Percentiles rank a stretch among this genome's conserved stretches.
phyloP scores from a whole-genome alignment of 2,888 invertebrate genomes.

The Unio delphinus region DNA sequence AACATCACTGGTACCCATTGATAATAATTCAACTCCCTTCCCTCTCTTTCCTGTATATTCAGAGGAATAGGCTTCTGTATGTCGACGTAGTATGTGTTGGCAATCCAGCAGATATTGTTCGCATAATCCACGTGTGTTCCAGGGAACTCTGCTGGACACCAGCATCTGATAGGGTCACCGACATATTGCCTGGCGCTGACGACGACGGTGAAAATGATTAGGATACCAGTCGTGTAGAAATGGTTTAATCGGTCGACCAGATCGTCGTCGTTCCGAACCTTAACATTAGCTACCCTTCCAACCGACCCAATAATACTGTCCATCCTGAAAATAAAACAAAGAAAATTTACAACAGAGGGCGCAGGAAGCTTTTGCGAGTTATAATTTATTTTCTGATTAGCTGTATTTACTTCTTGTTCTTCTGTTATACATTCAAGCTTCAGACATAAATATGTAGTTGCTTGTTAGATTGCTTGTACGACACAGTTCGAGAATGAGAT shows the following conservation, averaged over 20 bases:
- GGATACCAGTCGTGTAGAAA: slow-evolving; percentile 68
- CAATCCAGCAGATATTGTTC: slow-evolving; percentile 75
- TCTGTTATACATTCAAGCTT: too few relatives aligned
- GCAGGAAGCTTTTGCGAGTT: too few relatives aligned
- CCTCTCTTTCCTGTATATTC: slow-evolving; percentile 45
- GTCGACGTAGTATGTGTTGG: slow-evolving; percentile 73
- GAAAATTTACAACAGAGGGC: too few relatives aligned
- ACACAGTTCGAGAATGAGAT: too few relatives aligned
- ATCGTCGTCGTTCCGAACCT: slow-evolving; percentile 70
- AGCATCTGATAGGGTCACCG: slow-evolving; percentile 70
- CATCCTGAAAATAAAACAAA: slow-evolving; percentile 54
- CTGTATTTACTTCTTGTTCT: too few relatives aligned
- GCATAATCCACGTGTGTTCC: slow-evolving; percentile 74
- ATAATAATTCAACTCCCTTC: slow-evolving; percentile 67
- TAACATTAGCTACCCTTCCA: slow-evolving; percentile 67
- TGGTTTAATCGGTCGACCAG: slow-evolving; percentile 69
- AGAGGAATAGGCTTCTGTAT: slow-evolving; percentile 47
- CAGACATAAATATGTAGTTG: too few relatives aligned
- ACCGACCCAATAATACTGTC: slow-evolving; percentile 68
- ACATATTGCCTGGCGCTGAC: slow-evolving; percentile 70
- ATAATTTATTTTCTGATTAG: too few relatives aligned
- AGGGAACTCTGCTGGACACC: slow-evolving; percentile 74
- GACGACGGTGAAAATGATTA: slow-evolving; percentile 70
- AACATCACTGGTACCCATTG: slow-evolving; percentile 72
- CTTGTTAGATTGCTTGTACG: too few relatives aligned